A percentile compares a stretch with the other conserved stretches of the same genome.
Evolutionary conservation across 2,888 invertebrate species (phyloP).

Genomic region (Tachina fera): DNA sequence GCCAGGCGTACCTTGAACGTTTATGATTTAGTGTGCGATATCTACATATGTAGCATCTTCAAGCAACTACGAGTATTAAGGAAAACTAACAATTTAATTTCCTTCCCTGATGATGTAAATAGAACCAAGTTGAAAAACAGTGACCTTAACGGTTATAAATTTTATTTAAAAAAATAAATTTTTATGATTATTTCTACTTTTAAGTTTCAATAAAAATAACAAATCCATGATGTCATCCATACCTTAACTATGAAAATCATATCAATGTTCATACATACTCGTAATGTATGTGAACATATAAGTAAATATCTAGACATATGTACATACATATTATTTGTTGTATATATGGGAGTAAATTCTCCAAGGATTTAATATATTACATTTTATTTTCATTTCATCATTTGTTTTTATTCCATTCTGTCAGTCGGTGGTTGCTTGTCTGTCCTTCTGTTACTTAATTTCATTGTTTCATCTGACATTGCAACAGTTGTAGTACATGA

Average conservation of each 20-base stretch:
- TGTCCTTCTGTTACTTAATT: conserved; percentile 45
- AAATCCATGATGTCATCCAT: conserved; percentile 7
- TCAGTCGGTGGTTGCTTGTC: conserved; percentile 61
- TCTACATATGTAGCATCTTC: no score
- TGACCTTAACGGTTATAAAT: background rate
- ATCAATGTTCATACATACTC: background rate
- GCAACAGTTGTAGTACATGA: conserved; percentile 60
- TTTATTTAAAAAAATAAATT: background rate
- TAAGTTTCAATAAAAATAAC: background rate
- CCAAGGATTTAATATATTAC: conserved; percentile 53
- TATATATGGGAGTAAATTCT: conserved; percentile 19
- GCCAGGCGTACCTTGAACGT: no score
- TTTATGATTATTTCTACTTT: no score
- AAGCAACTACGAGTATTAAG: no score
- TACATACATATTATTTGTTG: conserved; percentile 9
- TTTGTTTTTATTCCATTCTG: conserved; percentile 26
- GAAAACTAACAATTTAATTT: no score
- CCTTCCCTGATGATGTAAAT: no score
- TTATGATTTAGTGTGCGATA: no score
- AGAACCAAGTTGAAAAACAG: no score
- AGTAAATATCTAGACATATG: conserved; percentile 36
- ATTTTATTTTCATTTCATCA: conserved; percentile 48
- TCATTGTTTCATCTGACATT: conserved; percentile 59
- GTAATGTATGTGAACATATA: background rate
- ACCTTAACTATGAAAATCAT: background rate